Evolutionary conservation across 2,888 invertebrate species (phyloP).

Genomic region (Hypsopygia costalis): DNA sequence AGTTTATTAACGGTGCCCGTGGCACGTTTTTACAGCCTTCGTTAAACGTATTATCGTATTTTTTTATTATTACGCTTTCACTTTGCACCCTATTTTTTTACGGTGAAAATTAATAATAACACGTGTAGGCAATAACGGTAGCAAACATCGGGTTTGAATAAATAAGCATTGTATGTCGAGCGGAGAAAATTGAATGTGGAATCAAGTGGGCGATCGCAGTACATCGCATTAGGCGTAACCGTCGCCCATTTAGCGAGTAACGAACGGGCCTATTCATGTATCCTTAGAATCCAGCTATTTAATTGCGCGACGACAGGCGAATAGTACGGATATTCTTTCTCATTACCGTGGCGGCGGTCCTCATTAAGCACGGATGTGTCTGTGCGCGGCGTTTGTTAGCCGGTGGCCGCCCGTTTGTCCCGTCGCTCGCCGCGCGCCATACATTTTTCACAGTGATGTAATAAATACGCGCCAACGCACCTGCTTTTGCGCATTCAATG

Average conservation of each 20-base stretch:
- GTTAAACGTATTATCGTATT: slow-evolving; percentile 32
- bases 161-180: slow-evolving; percentile 3
- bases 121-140: slow-evolving; percentile 12
- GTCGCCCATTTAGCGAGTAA: slow-evolving; percentile 18
- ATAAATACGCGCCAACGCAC: slow-evolving; percentile 53
- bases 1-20: slow-evolving; percentile 40
- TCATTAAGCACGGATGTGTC: slow-evolving; percentile 63
- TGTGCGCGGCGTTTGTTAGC: slow-evolving; percentile 42
- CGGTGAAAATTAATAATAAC: slow-evolving; percentile 17
- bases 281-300: slow-evolving; percentile 39
- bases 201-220: slow-evolving; percentile 1
- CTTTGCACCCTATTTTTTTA: slow-evolving; percentile 17
- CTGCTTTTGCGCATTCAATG: slow-evolving; percentile 47
- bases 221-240: slow-evolving; percentile 5
- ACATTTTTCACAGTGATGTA: slow-evolving; percentile 56
- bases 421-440: slow-evolving; percentile 49
- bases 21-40: slow-evolving; percentile 27
- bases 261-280: slow-evolving; percentile 18
- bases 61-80: slow-evolving; percentile 26
- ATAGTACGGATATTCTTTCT: slow-evolving; percentile 56
- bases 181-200: slow-evolving; percentile 5
- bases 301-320: slow-evolving; percentile 48
- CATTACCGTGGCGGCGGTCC: slow-evolving; percentile 49
- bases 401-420: slow-evolving; percentile 55
- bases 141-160: not conserved